phyloP scores from a whole-genome alignment of 2,797 vertebrate species.

The Hypotaenidia philippensis region DNA sequence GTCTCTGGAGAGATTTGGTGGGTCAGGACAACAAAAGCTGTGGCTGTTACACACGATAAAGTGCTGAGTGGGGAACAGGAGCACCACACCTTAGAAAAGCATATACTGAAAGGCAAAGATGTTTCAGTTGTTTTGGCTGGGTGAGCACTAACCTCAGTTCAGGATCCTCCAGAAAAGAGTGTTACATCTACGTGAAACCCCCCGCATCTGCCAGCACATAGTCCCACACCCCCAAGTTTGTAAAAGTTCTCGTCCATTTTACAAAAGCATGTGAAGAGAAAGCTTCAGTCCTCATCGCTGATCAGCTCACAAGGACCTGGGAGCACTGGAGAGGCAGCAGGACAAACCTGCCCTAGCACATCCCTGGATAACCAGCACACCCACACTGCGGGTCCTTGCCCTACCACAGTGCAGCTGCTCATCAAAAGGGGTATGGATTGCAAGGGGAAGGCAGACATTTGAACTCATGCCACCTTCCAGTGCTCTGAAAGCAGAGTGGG shows the following conservation, averaged over 20 bases:
- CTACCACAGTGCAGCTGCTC: constrained; percentile 23
- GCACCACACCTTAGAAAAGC: fast-evolving
- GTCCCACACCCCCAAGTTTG: background rate
- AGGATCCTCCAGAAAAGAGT: background rate
- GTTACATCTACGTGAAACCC: fast-evolving
- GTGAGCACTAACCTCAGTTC: background rate
- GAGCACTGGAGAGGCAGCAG: background rate
- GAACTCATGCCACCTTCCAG: background rate
- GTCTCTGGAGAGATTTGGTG: background rate
- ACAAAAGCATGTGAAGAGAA: background rate
- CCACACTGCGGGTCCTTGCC: background rate
- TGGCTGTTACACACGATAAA: background rate
- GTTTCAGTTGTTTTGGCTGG: background rate
- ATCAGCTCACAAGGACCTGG: fast-evolving
- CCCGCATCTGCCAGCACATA: background rate
- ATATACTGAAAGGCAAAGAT: fast-evolving
- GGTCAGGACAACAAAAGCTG: background rate
- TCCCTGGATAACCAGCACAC: background rate
- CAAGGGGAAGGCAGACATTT: constrained; percentile 23
- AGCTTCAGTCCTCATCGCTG: background rate
- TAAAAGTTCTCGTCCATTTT: background rate
- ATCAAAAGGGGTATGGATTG: background rate
- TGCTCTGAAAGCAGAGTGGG: constrained; percentile 42
- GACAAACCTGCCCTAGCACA: background rate
- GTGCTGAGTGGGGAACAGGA: background rate